phyloP scores from a whole-genome alignment of 1,140 invertebrate species.

The Schlechtendalia chinensis region DNA sequence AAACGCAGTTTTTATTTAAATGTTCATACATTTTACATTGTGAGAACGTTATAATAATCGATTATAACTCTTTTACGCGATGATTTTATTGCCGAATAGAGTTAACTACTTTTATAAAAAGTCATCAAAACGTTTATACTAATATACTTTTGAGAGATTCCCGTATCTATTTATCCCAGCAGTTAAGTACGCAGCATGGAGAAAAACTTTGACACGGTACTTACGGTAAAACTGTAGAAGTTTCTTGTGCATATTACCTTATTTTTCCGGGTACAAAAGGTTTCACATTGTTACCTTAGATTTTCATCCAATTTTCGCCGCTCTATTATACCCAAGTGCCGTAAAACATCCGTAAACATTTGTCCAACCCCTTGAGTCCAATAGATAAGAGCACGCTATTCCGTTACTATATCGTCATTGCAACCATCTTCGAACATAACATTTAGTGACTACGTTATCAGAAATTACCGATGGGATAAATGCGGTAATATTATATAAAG shows the following conservation, averaged over 20 bases:
- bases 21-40: not conserved
- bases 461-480: not conserved
- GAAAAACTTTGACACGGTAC: not conserved
- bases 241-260: constrained; percentile 7
- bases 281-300: constrained; percentile 19
- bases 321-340: not conserved
- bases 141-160: not conserved
- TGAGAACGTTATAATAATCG: not conserved
- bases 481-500: too few species aligned
- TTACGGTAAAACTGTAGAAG: not conserved
- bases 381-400: constrained; percentile 15
- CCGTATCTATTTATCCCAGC: not conserved
- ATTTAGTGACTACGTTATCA: not conserved
- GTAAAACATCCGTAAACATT: constrained; percentile 12
- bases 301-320: constrained; percentile 2
- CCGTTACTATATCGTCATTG: not conserved
- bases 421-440: too few species aligned
- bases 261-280: constrained; percentile 13
- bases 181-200: not conserved
- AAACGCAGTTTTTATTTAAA: not conserved
- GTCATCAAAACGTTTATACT: constrained; percentile 22
- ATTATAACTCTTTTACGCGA: not conserved
- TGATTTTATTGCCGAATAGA: not conserved
- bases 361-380: constrained; percentile 17
- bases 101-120: constrained; percentile 3